Evolutionary conservation across 1,140 invertebrate genomes (phyloP).

Genomic region (Pemphigus obesinymphae): DNA sequence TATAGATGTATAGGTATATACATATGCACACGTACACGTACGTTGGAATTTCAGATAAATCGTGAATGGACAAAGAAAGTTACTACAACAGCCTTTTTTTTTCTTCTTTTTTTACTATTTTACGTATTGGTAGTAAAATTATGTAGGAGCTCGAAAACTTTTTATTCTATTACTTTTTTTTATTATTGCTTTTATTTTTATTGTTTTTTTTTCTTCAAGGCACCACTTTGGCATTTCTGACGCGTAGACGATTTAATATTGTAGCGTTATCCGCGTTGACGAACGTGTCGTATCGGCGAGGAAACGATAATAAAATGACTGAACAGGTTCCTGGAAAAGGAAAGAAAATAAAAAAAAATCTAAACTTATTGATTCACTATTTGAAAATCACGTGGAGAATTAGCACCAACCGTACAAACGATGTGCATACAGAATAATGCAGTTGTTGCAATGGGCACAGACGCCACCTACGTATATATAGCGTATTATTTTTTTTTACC

Average conservation of each 20-base stretch:
- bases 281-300: conserved; percentile 27
- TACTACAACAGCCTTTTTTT: not conserved
- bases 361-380: not conserved
- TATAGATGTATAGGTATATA: no score
- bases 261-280: not conserved
- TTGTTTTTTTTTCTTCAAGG: not conserved
- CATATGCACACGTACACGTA: not conserved
- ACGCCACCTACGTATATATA: not conserved
- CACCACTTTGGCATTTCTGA: not conserved
- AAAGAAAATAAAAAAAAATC: not conserved
- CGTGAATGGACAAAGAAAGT: not conserved
- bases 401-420: not conserved
- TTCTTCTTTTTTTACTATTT: not conserved
- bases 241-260: conserved; percentile 1
- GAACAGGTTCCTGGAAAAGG: not conserved
- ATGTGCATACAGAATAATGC: not conserved
- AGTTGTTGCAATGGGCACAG: not conserved
- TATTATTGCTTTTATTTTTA: not conserved
- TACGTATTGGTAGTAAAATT: not conserved
- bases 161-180: not conserved
- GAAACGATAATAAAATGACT: not conserved
- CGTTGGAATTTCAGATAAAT: not conserved
- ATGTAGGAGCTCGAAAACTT: no score
- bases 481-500: not conserved
- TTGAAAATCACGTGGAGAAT: not conserved